Conservation (phyloP, 2,797 vertebrate species). For the Onychomys leucogaster region DNA sequence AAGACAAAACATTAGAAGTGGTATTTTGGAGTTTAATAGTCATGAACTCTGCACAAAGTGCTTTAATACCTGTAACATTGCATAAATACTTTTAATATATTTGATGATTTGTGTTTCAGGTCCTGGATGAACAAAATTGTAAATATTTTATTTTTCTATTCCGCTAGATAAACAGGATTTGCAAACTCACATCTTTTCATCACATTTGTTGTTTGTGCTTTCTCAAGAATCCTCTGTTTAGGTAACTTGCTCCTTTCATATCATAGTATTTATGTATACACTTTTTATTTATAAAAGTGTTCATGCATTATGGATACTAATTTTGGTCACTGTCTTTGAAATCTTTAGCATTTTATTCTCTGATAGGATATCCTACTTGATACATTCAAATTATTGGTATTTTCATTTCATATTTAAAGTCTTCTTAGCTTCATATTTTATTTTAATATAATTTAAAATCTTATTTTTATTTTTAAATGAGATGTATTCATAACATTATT, state of each 20-base stretch:
- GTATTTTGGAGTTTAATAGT: background rate
- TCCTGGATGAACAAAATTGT: background rate
- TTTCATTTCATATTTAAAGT: background rate
- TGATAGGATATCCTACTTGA: background rate
- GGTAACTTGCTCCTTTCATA: background rate
- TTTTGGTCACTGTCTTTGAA: background rate
- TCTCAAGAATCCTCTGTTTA: background rate
- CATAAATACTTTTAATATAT: background rate
- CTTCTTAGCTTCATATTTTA: background rate
- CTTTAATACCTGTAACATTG: background rate
- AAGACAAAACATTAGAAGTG: background rate
- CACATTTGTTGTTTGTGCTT: background rate
- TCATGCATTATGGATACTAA: background rate
- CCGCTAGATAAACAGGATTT: background rate
- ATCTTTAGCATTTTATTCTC: background rate
- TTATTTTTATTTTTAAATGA: background rate
- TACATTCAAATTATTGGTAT: background rate
- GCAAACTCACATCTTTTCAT: background rate
- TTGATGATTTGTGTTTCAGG: background rate
- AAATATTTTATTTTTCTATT: background rate
- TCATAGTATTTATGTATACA: background rate
- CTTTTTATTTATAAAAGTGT: background rate
- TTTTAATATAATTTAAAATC: background rate
- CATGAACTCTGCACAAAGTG: background rate
- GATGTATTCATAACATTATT: background rate